Evolutionary conservation across 2,888 invertebrate species (phyloP), one percentile per base, ranked within the genome.

Genomic region (Dasysyrphus tricinctus): DNA sequence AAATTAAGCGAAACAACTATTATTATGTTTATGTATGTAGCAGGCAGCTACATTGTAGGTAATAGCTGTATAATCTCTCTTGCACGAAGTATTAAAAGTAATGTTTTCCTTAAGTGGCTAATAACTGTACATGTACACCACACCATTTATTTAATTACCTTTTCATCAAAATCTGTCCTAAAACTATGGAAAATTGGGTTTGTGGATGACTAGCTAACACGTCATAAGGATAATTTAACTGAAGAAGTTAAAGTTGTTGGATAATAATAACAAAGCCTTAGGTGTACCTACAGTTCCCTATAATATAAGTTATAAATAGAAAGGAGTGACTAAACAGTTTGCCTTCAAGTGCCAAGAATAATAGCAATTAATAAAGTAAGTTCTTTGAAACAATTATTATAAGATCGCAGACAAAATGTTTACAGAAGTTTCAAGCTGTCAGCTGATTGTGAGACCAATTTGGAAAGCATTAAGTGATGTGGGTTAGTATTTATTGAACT

Each of bases 241-340:
- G 9, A 34, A 59, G 19, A n/a, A 16, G 9, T 1, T 12, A 16
- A 59, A 37, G 16, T 59, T 34, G 6, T 37, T 19, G 11, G 9
- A n/a, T 57, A 34, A 34, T 29, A 3, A 1, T 9, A 29, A 29
- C n/a, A n/a, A 16, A 34, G 7, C n/a, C 12, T 42, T 1, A 37
- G 37, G 44, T 44, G n/a, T 42, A 12, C 3, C 1, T 14, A 6
- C 2, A 6, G 5, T 32, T 2, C 5, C 1, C n/a, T n/a, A n/a
- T n/a, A n/a, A n/a, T n/a, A 5, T 14, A n/a, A 57, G 34, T n/a
- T 44, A 61, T 61, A 42, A 42, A 42, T 61, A 61, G 42, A 29
- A 63, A 63, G 12, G 29, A 12, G 29, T 37, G 24, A 42, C n/a
- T n/a, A 29, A 44, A 19, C 19, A 63, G n/a, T 37, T 44, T 63